Evolutionary conservation across 2,888 invertebrate species (phyloP), one percentile per base, ranked within the genome.

Genomic region (Ornithoptera alexandrae): DNA sequence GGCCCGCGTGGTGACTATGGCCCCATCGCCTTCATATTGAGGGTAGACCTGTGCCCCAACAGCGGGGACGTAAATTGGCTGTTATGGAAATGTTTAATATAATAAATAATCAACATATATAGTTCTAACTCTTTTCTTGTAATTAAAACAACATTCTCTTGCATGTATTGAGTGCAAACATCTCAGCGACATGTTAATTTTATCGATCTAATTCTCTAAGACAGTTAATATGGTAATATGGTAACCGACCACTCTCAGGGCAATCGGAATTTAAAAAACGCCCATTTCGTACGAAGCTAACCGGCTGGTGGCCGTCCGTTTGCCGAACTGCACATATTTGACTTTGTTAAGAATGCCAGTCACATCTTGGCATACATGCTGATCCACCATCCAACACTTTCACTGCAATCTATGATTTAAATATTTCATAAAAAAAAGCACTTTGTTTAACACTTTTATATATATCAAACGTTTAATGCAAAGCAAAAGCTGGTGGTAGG

Each of bases 151-250:
- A 66, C 60, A 66, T 68, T 68, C 36, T 59, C 39, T 59, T 1
- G n/a, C 22, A n/a, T 59, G 0, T 62, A 65, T 66, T 66, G 62
- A 66, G 20, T 50, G 62, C 62, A 30, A 69, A 61, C 62, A 58
- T 63, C 70, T 59, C 59, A 62, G 62, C 30, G 56, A 67, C 59
- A 66, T 63, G 70, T 66, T 53, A 30, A 63, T 53, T 62, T 70
- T 70, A 67, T 66, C 66, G 70, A 70, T 67, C 70, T 70, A 67
- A 70, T 70, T 70, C 53, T 60, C 46, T 62, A 62, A 58, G 70
- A 70, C 70, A 70, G 66, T 70, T 70, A 70, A 53, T 70, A 70
- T 70, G 66, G 70, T 66, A 70, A 53, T 70, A 70, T 67, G 66
- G 66, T 66, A 70, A 67, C 66, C 63, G 59, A 50, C 39, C 59